Percentiles rank a stretch among this genome's conserved stretches.
phyloP scores from a whole-genome alignment of 2,797 vertebrate genomes.

The Mallotus villosus region DNA sequence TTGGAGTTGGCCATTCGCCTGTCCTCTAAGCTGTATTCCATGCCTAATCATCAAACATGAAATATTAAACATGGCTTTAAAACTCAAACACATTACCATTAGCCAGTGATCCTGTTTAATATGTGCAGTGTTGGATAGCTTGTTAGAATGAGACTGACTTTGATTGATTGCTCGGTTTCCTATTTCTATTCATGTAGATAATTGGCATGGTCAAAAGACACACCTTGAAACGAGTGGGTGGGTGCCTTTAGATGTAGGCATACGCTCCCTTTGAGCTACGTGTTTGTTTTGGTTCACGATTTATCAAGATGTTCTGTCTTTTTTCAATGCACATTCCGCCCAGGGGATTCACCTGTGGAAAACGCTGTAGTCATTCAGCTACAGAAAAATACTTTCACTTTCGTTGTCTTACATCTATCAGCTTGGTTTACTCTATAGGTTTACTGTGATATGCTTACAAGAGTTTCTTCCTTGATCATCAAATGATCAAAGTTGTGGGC shows the following conservation, averaged over 20 bases:
- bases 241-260: slow-evolving; percentile 41
- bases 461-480: too few relatives aligned
- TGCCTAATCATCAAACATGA: slow-evolving; percentile 60
- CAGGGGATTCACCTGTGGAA: too few relatives aligned
- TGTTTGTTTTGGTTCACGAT: neutral
- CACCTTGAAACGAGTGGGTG: slow-evolving; percentile 62
- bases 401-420: neutral
- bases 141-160: slow-evolving; percentile 65
- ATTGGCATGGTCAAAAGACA: slow-evolving; percentile 70
- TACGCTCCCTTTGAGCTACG: too few relatives aligned
- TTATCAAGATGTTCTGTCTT: neutral
- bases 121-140: slow-evolving; percentile 53
- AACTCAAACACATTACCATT: slow-evolving; percentile 60
- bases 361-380: neutral
- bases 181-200: slow-evolving; percentile 74
- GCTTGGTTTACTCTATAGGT: neutral
- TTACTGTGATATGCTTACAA: neutral
- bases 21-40: slow-evolving; percentile 42
- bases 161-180: slow-evolving; percentile 75
- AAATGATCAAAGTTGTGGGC: neutral
- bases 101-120: slow-evolving; percentile 59
- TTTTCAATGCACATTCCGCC: neutral
- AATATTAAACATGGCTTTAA: slow-evolving; percentile 52
- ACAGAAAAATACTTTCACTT: neutral
- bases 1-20: slow-evolving; percentile 48